Evolutionary conservation across 2,797 vertebrate genomes (phyloP).

Genomic region (Anabas testudineus): DNA sequence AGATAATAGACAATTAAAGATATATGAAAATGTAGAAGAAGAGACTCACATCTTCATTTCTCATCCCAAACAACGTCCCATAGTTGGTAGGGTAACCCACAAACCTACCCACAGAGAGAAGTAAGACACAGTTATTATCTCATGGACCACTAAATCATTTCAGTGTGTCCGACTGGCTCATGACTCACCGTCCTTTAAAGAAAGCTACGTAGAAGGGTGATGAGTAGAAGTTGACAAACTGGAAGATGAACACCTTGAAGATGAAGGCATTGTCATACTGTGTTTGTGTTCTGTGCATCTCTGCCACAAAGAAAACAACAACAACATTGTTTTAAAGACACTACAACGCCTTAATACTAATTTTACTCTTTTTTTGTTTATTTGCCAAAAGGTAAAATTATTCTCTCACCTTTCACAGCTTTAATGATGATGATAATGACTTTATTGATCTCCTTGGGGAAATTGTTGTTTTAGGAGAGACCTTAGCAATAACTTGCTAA

Average conservation of each 20-base stretch:
- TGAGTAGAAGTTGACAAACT: constrained; percentile 90
- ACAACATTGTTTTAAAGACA: too few species aligned
- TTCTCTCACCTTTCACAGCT: too few species aligned
- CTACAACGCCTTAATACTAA: too few species aligned
- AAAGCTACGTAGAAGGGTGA: constrained; percentile 89
- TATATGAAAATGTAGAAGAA: not conserved
- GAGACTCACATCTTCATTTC: constrained; percentile 87
- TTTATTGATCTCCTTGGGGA: too few species aligned
- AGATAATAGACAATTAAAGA: not conserved
- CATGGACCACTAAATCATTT: not conserved
- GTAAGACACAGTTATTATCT: not conserved
- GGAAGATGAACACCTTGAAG: constrained; percentile 90
- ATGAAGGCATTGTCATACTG: constrained; percentile 88
- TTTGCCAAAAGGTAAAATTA: too few species aligned
- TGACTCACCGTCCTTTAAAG: constrained; percentile 87
- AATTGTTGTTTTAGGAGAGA: too few species aligned
- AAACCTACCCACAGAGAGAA: constrained; percentile 73
- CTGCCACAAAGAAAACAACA: constrained; percentile 73
- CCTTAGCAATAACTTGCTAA: too few species aligned
- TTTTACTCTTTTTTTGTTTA: too few species aligned
- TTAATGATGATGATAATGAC: too few species aligned
- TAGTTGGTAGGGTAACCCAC: constrained; percentile 87
- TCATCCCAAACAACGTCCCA: constrained; percentile 86
- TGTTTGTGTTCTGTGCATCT: constrained; percentile 90
- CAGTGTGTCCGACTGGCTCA: not conserved